Conservation (phyloP, 1,140 invertebrate genomes). For the Ephestia elutella region DNA sequence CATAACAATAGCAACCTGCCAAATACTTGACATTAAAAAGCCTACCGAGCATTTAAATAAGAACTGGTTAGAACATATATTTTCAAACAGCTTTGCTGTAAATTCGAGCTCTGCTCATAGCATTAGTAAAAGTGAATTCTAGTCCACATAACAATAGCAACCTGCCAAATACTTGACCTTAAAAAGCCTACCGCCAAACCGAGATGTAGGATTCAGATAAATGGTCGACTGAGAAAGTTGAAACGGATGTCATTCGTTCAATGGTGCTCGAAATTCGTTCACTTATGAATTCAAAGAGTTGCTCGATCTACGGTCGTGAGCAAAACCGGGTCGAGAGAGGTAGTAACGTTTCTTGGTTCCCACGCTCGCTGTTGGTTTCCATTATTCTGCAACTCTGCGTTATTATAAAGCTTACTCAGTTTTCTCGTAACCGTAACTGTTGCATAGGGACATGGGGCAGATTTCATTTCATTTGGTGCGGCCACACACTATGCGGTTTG, state of each 20-base stretch:
- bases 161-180: background rate
- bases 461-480: background rate
- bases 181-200: background rate
- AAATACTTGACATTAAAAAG: background rate
- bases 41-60: no score
- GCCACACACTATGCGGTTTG: background rate
- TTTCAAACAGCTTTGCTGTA: no score
- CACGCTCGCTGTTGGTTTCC: background rate
- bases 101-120: no score
- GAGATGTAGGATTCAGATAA: slow-evolving; percentile 18
- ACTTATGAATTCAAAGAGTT: slow-evolving; percentile 28
- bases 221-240: slow-evolving; percentile 18
- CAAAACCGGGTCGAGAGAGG: slow-evolving; percentile 31
- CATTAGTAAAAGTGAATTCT: no score
- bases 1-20: background rate
- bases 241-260: slow-evolving; percentile 15
- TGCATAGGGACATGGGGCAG: no score
- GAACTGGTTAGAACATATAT: no score
- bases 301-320: slow-evolving; percentile 28
- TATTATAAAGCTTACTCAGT: background rate
- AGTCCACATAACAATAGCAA: no score
- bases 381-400: background rate
- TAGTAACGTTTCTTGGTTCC: background rate
- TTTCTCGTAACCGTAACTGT: background rate
- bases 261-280: slow-evolving; percentile 26